phyloP scores from a whole-genome alignment of 2,113 vertebrate species.

The Xenopus borealis region DNA sequence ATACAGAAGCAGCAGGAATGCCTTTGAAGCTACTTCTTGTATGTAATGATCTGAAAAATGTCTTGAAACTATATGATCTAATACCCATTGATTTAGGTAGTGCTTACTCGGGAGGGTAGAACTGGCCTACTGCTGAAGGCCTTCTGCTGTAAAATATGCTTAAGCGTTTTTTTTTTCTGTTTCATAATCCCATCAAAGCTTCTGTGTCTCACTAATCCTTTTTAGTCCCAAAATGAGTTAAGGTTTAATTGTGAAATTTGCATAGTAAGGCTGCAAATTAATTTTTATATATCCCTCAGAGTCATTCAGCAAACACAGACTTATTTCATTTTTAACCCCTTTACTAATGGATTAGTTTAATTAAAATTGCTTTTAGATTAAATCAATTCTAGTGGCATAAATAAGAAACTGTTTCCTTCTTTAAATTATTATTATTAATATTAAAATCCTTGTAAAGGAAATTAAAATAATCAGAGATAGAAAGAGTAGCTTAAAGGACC shows the following conservation, averaged over 20 bases:
- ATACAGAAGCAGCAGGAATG: slow-evolving; percentile 40
- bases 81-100: slow-evolving; percentile 52
- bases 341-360: slow-evolving; percentile 12
- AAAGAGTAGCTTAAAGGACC: no score
- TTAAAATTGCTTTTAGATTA: no score
- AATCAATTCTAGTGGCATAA: no score
- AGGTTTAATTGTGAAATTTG: slow-evolving; percentile 77
- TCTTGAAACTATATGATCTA: slow-evolving; percentile 50
- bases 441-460: no score
- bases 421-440: no score
- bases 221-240: slow-evolving; percentile 59
- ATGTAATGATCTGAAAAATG: slow-evolving; percentile 33
- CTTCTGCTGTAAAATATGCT: slow-evolving; percentile 46
- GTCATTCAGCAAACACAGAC: slow-evolving; percentile 52
- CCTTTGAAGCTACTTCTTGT: slow-evolving; percentile 49
- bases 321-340: slow-evolving; percentile 25
- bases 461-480: no score
- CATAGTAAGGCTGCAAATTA: slow-evolving; percentile 74
- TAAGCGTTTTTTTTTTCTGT: slow-evolving; percentile 21
- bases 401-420: no score
- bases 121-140: slow-evolving; percentile 43
- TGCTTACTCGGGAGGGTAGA: slow-evolving; percentile 43
- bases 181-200: slow-evolving; percentile 56
- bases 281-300: slow-evolving; percentile 55
- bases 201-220: slow-evolving; percentile 61